Evolutionary conservation across 2,888 invertebrate species (phyloP), one percentile per base, ranked within the genome.

Genomic region (Cynaeus angustus): DNA sequence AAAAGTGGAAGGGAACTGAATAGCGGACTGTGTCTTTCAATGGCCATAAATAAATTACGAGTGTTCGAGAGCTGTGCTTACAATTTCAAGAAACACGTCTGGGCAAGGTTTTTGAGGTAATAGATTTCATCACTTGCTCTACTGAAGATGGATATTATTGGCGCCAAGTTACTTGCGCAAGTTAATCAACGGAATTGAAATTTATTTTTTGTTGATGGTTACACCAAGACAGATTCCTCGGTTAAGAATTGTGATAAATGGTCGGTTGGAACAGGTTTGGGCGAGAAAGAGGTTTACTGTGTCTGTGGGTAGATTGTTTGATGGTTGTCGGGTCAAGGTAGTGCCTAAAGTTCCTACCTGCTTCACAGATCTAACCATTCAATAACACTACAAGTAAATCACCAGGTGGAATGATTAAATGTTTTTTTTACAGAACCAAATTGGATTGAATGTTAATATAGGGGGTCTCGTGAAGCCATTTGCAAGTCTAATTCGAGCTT

Each of bases 301-400:
- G 71, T 71, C 71, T 71, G 65, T 71, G 65, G 71, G 71, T 71
- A 66, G 70, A 59, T 68, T 68, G 68, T 71, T 68, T 61, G 66
- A 66, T 70, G 66, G 48, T 66, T 62, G 66, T 61, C 53, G 68
- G 71, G 71, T 71, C 71, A 71, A 71, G 71, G 71, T 68, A 68
- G 70, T 45, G 61, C 46, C 66, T 37, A 66, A 66, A 66, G 58
- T 58, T 58, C 61, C 62, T 70, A 70, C 70, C 70, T 70, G 70
- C 66, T 28, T 55, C 12, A 41, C 48, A 48, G 21, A 59, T 10
- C 10, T 13, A 13, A 66, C 21, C 46, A 46, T 56, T 48, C 56
- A 56, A 66, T 12, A 52, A 14, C 43, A 65, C 55, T 46, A 56
- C 56, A 43, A 46, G 59, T 67, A 50, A 59, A 50, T 52, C 66